Base-by-base conservation (phyloP, 2,113 vertebrate species). In the Ceyx cyanopectus region DNA sequence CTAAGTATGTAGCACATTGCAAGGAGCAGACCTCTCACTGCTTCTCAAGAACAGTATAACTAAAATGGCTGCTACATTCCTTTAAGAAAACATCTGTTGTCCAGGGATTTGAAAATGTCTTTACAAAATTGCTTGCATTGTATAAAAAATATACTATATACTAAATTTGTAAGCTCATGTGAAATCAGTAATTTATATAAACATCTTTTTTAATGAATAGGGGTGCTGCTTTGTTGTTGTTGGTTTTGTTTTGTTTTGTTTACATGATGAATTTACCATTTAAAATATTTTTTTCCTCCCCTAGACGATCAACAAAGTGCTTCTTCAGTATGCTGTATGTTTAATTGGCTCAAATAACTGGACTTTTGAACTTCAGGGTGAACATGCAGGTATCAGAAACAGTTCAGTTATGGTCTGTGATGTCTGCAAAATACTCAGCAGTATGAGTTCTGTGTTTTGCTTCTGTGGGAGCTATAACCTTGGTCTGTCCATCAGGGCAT, bases 241-340 rank as follows among this genome's bases (percentile, higher is more conserved):
- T 41, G 14, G 27, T 62, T 27, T 43, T 23, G 48, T 61, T 91
- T 29, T 50, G 74, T 78, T 81, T 60, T 4, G 9, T 82, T 81
- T 48, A n/a, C 26, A 10, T 46, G 7, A 46, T 66, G 17, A 77
- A 86, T 89, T 54, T 46, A 58, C 41, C 6, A 58, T 78, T 90
- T 68, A 65, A 89, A 91, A 81, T 2, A 67, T 48, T 63, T 10
- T 81, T 76, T n/a, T 70, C 17, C 69, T 88, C 32, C 93, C 81
- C 67, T 93, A 99, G 99, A 32, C 32, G 6, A 32, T 32, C 32
- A 32, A 32, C 32, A 32, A 32, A 32, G 32, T 32, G 32, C 32
- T 32, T 32, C 32, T 32, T 32, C 32, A 32, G n/a, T n/a, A n/a
- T n/a, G n/a, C n/a, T 60, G 6, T 19, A 78, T 30, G 57, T 14